These are phyloP conservation scores for Apostichopus californicus DNA, from an alignment of 35 echinoderm and acorn worm genomes.

Conservation along the genomic window DNA sequence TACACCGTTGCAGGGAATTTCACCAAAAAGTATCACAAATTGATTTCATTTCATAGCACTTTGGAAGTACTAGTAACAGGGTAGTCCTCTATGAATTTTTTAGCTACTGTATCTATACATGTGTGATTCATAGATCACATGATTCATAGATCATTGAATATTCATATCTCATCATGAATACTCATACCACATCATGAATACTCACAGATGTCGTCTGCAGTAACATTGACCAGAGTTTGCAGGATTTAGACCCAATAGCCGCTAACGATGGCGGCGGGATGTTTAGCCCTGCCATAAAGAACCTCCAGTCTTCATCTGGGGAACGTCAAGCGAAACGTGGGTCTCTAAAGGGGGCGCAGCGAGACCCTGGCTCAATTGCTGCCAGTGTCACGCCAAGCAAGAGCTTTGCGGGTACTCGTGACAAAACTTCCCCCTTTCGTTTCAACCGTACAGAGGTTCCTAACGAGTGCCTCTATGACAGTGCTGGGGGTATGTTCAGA, in stretches of 20 bases:
- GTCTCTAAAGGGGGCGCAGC: constrained; percentile 4
- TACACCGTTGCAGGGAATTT: no score
- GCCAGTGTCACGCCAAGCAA: constrained; percentile 3
- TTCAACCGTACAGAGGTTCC: constrained; percentile 20
- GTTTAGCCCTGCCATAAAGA: background rate
- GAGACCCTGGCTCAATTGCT: background rate
- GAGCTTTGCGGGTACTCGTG: constrained; percentile 41
- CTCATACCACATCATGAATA: background rate
- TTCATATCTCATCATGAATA: background rate
- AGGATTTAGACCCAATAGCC: background rate
- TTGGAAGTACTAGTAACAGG: no score
- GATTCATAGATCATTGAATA: no score
- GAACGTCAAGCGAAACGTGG: background rate
- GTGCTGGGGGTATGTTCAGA: constrained; percentile 36
- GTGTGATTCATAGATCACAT: no score
- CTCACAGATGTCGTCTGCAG: constrained; percentile 44
- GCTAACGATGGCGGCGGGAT: background rate
- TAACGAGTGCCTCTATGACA: constrained; percentile 44
- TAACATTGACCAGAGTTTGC: constrained; percentile 23
- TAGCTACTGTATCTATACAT: no score
- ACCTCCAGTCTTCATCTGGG: background rate
- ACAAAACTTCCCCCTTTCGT: background rate
- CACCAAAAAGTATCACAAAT: no score
- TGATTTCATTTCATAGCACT: no score
- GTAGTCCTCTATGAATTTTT: no score